Evolutionary conservation across 1,140 invertebrate genomes (phyloP).

Genomic region (Phymorhynchus buccinoides): DNA sequence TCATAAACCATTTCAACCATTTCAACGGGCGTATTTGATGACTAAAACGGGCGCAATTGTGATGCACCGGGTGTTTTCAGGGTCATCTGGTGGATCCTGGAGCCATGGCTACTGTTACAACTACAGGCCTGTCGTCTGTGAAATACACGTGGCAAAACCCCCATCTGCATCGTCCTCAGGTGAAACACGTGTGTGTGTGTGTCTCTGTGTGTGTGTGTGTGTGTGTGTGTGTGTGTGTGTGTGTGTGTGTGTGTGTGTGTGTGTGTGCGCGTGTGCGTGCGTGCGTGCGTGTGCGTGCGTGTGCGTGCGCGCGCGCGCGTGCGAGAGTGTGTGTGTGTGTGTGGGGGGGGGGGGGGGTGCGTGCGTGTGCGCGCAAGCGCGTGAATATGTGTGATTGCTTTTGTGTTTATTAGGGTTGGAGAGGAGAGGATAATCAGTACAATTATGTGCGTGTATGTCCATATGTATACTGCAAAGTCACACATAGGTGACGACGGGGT

Average conservation of each 20-base stretch:
- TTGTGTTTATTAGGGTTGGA: constrained; percentile 5
- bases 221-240: constrained; percentile 24
- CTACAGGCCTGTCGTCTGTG: constrained; percentile 46
- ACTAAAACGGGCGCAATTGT: no score
- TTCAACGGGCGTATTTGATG: no score
- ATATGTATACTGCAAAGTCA: no score
- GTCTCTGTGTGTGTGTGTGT: not conserved
- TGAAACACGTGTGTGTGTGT: not conserved
- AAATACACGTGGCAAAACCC: constrained; percentile 11
- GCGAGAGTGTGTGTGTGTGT: no score
- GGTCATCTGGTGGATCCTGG: constrained; percentile 37
- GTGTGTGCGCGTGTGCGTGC: not conserved
- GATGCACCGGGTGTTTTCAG: no score
- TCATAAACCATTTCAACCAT: no score
- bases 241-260: no score
- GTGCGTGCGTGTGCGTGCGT: not conserved
- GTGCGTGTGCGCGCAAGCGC: no score
- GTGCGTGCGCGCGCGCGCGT: not conserved
- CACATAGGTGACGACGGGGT: no score
- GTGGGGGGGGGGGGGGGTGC: no score
- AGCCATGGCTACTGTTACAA: constrained; percentile 52
- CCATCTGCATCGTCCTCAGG: not conserved
- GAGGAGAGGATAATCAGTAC: no score
- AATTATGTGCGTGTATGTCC: no score
- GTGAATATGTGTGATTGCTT: not conserved